Base-by-base conservation (phyloP, 2,113 vertebrate species). In the Ceyx cyanopectus region DNA sequence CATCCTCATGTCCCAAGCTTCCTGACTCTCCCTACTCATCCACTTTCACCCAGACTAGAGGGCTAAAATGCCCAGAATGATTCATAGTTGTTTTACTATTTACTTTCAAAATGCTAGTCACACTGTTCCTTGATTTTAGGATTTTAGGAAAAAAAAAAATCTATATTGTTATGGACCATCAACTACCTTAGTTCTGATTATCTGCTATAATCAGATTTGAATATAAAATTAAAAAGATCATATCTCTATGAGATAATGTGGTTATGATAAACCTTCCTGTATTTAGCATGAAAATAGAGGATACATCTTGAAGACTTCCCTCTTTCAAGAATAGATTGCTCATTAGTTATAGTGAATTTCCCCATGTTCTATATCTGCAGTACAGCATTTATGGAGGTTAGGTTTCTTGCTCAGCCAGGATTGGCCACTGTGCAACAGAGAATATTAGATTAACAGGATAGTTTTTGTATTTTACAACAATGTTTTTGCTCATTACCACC, bases 311-410 rank as follows among this genome's bases (percentile, higher is more conserved):
- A 82, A 20, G 46, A 69, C 7, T 82, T 5, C 21, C 10, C 9
- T 81, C 68, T 92, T 89, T 77, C 67, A 74, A 67, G 70, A 92
- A 82, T 77, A 89, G 74, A 57, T 81, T 80, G 32, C 41, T 62
- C 16, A 66, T 89, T 89, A 83, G 15, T 85, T 88, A 22, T 14
- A 70, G 66, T 56, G 78, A 62, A 77, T 73, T 80, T 67, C 63
- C 60, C 60, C 8, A 4, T 43, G 16, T 15, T 13, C 13, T 14
- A 14, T 21, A 41, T 65, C 60, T 29, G 22, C 51, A 85, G 30
- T 50, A 18, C 74, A 56, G 54, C 13, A 63, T 60, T 82, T 77
- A 58, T 6, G 13, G 43, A 80, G 48, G 43, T 85, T 51, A 66
- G 7, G 30, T 62, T 85, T 68, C 65, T 66, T 80, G 60, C 79